Conservation (phyloP, 2,113 vertebrate genomes). For the Petrocephalus microphthalmus region DNA sequence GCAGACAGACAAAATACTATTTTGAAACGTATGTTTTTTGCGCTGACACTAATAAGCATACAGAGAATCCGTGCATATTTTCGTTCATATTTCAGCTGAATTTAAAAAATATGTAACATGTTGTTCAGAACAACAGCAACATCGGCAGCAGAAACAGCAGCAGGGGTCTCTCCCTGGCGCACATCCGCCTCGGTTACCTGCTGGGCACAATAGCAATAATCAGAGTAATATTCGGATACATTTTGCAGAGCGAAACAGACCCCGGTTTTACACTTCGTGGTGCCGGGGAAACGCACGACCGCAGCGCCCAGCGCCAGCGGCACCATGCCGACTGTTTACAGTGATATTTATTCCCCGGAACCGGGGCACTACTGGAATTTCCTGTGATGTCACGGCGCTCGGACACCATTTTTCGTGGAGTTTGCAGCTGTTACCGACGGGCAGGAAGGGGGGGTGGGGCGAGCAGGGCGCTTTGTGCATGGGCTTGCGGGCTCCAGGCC, state of each 20-base stretch:
- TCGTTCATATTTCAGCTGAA: not conserved
- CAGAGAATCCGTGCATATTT: not conserved
- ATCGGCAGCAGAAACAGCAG: too few relatives aligned
- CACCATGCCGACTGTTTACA: not conserved
- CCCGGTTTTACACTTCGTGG: not conserved
- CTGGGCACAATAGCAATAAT: not conserved
- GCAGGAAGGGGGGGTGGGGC: slow-evolving; percentile 40
- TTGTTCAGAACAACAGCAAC: too few relatives aligned
- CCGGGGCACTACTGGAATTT: slow-evolving; percentile 68
- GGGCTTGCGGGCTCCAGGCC: not conserved
- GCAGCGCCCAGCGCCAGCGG: not conserved
- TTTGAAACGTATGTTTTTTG: not conserved
- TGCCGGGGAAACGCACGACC: not conserved
- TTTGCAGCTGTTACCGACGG: slow-evolving; percentile 67
- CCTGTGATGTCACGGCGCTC: slow-evolving; percentile 68
- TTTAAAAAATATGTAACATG: not conserved
- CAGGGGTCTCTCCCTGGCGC: not conserved
- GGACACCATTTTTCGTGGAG: slow-evolving; percentile 59
- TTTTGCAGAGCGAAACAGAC: not conserved
- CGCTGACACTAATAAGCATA: not conserved
- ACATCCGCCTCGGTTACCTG: not conserved
- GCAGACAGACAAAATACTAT: not conserved
- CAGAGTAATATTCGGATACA: not conserved
- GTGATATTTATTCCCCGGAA: slow-evolving; percentile 6
- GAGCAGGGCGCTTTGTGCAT: slow-evolving; percentile 28